Conservation (phyloP, 2,797 vertebrate species). For the Spinus olivaceus region DNA sequence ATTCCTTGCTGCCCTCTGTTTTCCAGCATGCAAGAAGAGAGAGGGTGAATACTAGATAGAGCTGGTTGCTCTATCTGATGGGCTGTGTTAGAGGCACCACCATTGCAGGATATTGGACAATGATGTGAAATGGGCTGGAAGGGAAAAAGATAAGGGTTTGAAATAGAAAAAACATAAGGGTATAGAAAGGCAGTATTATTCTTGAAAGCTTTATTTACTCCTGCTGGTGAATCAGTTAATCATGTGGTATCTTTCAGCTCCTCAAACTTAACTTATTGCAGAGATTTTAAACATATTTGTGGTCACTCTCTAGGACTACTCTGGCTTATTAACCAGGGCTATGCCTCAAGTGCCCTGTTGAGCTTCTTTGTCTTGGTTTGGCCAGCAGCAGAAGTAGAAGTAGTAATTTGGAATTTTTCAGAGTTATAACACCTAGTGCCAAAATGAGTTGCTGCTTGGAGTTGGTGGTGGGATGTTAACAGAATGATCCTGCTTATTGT, state of each 20-base stretch:
- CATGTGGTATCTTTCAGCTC: neutral
- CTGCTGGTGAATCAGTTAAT: neutral
- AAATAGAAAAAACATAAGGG: neutral
- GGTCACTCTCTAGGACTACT: neutral
- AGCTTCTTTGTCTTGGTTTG: neutral
- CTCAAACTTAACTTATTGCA: neutral
- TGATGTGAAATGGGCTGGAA: neutral
- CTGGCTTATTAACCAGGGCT: neutral
- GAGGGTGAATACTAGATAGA: neutral
- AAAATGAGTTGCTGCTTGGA: neutral
- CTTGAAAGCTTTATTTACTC: neutral
- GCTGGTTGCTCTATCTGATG: fast-evolving
- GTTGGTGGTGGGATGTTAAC: neutral
- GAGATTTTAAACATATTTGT: neutral
- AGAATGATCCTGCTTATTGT: neutral
- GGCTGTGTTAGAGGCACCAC: neutral
- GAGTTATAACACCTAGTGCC: neutral
- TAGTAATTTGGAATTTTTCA: neutral
- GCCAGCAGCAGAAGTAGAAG: neutral
- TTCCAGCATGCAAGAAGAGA: neutral
- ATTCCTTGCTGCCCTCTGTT: neutral
- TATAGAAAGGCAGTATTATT: neutral
- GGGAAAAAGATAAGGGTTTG: neutral
- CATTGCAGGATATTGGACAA: neutral
- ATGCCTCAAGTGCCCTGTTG: fast-evolving